These are phyloP conservation scores for Danio tinwini DNA, from an alignment of 2,797 vertebrate genomes.

Conservation along the genomic window DNA sequence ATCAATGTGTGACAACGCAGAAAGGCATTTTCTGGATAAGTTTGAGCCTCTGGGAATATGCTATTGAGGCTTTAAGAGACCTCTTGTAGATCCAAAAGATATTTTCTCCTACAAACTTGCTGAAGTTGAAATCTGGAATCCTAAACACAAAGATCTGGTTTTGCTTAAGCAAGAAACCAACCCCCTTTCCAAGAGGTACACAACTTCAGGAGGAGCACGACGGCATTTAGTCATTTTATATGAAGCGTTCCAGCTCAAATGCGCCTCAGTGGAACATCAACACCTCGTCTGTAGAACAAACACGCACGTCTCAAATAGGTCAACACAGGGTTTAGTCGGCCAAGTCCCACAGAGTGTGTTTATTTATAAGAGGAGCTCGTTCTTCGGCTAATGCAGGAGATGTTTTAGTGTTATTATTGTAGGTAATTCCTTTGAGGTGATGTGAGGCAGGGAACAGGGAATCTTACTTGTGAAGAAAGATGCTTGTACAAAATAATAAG, in stretches of 20 bases:
- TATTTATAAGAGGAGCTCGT: constrained; percentile 67
- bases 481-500: constrained; percentile 1
- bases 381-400: constrained; percentile 56
- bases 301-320: constrained; percentile 47
- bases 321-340: constrained; percentile 22
- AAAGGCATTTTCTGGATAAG: constrained; percentile 77
- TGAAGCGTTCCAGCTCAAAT: constrained; percentile 23
- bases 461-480: constrained; percentile 5
- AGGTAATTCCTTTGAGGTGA: constrained; percentile 75
- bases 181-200: constrained; percentile 5
- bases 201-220: constrained; percentile 30
- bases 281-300: constrained; percentile 44
- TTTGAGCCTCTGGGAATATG: constrained; percentile 66
- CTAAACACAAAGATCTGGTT: constrained; percentile 19
- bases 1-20: constrained; percentile 70
- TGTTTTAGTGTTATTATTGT: constrained; percentile 66
- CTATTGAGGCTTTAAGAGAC: constrained; percentile 16
- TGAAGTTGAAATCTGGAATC: neutral
- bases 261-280: constrained; percentile 26
- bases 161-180: constrained; percentile 21
- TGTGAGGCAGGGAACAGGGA: constrained; percentile 61
- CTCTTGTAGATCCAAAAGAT: neutral
- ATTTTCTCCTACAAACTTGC: neutral
- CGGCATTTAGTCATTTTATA: neutral
- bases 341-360: constrained; percentile 60